Evolutionary conservation across 2,888 invertebrate genomes (phyloP), one percentile per base, ranked within the genome.

Genomic region (Xestoiulus laeticollis): DNA sequence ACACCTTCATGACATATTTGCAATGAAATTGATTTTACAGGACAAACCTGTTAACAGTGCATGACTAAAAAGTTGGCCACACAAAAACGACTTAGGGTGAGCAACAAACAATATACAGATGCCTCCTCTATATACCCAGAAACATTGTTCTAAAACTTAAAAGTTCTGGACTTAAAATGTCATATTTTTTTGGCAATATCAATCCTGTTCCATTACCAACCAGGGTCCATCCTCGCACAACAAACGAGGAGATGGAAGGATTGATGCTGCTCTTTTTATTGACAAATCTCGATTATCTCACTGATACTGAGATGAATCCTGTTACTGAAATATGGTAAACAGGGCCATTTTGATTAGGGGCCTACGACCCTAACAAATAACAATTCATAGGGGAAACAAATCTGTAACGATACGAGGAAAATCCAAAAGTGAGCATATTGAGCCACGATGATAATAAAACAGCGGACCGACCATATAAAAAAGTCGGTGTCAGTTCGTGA

Each of bases 371-470:
- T 22, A 59, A 59, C 59, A 59, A 68, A 68, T 68, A 68, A 78
- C 78, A 78, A 22, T 59, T 22, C 59, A 19, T 22, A 59, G 22
- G 59, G 59, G 53, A n/a, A n/a, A 4, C 4, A 12, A 8, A 26
- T 68, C 26, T 8, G 26, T 78, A 78, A 14, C 3, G 30, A 26
- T 78, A 78, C 30, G 26, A 78, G 14, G 16, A 48, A 53, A 78
- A 78, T 78, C 78, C 78, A 78, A 78, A 3, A 30, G 68, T 68
- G 78, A 78, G 78, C 78, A 30, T 78, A 78, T 78, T 78, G 78
- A 78, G 78, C 78, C 78, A 30, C 78, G 78, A 26, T 30, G 3
- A 78, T 78, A 68, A 68, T 68, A 68, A 4, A 19, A 68, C 8
- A 26, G 78, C 59, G 78, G 12, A 6, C 78, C 48, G 38, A 19